Evolutionary conservation across 2,888 invertebrate genomes (phyloP), one percentile per base, ranked within the genome.

Genomic region (Andrena bicolor): DNA sequence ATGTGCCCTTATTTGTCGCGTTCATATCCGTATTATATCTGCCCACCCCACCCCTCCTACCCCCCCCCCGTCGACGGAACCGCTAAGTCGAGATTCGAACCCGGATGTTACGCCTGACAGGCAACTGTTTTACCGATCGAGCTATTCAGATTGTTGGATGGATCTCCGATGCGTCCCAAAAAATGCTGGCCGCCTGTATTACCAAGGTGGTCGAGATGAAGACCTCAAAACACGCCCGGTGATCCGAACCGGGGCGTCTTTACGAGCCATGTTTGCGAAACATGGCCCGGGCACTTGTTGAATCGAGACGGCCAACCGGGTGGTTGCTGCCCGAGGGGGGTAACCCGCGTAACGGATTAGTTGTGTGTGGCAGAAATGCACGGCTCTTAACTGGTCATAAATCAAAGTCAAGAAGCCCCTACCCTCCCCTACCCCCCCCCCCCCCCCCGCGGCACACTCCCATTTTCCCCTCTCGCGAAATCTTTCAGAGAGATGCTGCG

Each of bases 381-480:
- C 89, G 88, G 86, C 90, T 92, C 86, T 91, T 90, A 91, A 90
- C 90, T 87, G 88, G 76, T 87, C 89, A 88, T 93, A 93, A 93
- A 93, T 93, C 92, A 93, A 91, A 93, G 91, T 92, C 91, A 86
- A 90, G 89, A 86, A 85, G 82, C 2, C 26, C 77, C 53, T 35
- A 32, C n/a, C n/a, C n/a, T n/a, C n/a, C n/a, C n/a, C n/a, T n/a
- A n/a, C 75, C 26, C 63, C 77, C 7, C 10, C 77, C 49, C 56
- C 41, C 73, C 26, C 60, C 73, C 26, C 56, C 71, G 32, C 73
- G 66, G 73, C 71, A 60, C 28, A 61, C 60, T 69, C 56, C 53
- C 64, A 64, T 68, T 68, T 73, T 28, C 53, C 58, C 61, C 72
- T 68, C 60, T 26, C 66, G 80, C 60, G 74, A 76, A 70, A 84